phyloP scores from a whole-genome alignment of 2,797 vertebrate genomes.

The Pangasius djambal region DNA sequence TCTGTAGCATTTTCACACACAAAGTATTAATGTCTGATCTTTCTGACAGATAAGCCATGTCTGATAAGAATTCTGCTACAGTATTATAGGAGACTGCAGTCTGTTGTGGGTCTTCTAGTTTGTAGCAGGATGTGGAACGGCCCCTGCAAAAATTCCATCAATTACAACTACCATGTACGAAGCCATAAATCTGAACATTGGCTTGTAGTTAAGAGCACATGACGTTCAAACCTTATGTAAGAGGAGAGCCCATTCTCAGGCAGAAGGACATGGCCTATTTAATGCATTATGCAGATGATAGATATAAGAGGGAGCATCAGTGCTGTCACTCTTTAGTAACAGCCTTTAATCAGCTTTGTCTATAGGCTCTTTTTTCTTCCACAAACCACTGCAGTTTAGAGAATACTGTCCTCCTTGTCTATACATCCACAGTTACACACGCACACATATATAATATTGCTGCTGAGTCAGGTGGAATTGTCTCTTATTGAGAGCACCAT shows the following conservation, averaged over 20 bases:
- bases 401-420: slow-evolving; percentile 23
- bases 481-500: slow-evolving; percentile 29
- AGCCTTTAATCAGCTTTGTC: slow-evolving; percentile 50
- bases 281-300: slow-evolving; percentile 55
- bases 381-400: slow-evolving; percentile 2
- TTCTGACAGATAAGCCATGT: background rate
- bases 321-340: slow-evolving; percentile 38
- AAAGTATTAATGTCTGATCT: background rate
- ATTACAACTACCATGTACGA: background rate
- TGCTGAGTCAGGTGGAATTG: slow-evolving; percentile 29
- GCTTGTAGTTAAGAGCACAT: slow-evolving; percentile 43
- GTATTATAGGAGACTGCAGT: background rate
- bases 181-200: slow-evolving; percentile 19
- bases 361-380: background rate
- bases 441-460: slow-evolving; percentile 9
- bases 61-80: background rate
- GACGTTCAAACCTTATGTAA: slow-evolving; percentile 29
- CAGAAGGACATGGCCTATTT: slow-evolving; percentile 47
- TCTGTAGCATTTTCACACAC: background rate
- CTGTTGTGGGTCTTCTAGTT: background rate
- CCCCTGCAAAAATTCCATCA: background rate
- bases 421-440: slow-evolving; percentile 6
- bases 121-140: background rate
- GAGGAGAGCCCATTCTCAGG: slow-evolving; percentile 21
- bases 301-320: slow-evolving; percentile 39